Conservation (phyloP, 2,888 invertebrate species). For the Vesta saturnalis region DNA sequence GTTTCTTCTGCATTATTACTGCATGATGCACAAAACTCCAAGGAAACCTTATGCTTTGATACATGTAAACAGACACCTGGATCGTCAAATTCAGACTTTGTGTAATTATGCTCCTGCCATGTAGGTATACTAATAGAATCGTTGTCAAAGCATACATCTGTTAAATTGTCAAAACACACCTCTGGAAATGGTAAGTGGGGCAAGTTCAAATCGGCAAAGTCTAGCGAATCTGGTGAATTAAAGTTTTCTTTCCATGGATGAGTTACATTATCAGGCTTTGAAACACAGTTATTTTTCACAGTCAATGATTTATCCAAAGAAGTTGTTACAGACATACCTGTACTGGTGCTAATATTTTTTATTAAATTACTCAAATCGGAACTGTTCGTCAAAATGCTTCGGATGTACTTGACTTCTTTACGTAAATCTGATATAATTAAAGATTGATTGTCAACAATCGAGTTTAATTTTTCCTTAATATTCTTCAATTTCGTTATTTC, state of each 20-base stretch:
- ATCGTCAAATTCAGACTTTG: constrained; percentile 52
- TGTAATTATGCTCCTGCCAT: constrained; percentile 54
- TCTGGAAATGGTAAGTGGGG: constrained; percentile 13
- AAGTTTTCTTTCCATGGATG: constrained; percentile 45
- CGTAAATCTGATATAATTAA: constrained; percentile 63
- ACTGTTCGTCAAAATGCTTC: constrained; percentile 66
- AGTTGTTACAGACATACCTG: constrained; percentile 58
- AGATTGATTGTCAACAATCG: constrained; percentile 63
- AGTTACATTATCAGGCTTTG: constrained; percentile 36
- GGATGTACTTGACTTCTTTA: constrained; percentile 66
- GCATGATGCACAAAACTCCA: constrained; percentile 68
- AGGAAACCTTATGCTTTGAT: constrained; percentile 65
- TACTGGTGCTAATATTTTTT: constrained; percentile 60
- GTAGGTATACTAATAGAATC: constrained; percentile 1
- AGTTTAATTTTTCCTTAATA: constrained; percentile 62
- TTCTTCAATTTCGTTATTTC: constrained; percentile 61
- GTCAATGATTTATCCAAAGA: constrained; percentile 51
- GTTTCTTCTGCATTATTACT: constrained; percentile 61
- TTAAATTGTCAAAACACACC: background rate
- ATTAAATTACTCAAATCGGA: constrained; percentile 64
- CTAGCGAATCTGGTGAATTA: constrained; percentile 25
- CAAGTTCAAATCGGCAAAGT: constrained; percentile 9
- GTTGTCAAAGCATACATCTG: background rate
- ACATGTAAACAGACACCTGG: constrained; percentile 69
- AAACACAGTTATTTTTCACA: constrained; percentile 41